Base-by-base conservation (phyloP, 2,888 invertebrate genomes). In the Pantelozetes paolii region DNA sequence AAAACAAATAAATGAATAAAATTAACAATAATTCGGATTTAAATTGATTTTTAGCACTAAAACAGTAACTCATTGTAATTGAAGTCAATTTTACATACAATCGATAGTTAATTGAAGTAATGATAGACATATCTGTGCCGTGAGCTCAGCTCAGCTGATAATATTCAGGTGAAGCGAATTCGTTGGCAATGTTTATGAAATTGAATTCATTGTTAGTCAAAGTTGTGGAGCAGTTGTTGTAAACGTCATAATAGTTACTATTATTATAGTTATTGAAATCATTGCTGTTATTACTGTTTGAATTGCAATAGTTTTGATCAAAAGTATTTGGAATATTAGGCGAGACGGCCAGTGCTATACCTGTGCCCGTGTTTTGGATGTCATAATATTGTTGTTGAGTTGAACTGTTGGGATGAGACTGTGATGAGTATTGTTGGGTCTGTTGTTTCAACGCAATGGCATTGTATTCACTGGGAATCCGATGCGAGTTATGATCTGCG, bases 151-250 rank as follows among this genome's bases (percentile, higher is more conserved):
- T 88, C 82, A 88, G 86, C 82, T 88, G 88, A 82, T 94, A 94
- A 83, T 94, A 94, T 83, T 94, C 94, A 11, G 93, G 93, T 26
- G 91, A 91, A 28, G 75, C 70, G 82, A 93, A 94, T 82, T 94
- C 94, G 82, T 92, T 94, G 77, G 93, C 92, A 81, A 94, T 94
- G 84, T 92, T 92, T 77, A 94, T 86, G 82, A 94, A 94, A 83
- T 94, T 94, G 84, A 94, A 94, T 83, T 94, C 94, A 40, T 93
- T 78, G 18, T 71, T 71, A 48, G 71, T 64, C 32, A 48, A n/a
- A 30, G n/a, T 28, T 42, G 40, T 23, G 18, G 48, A 36, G 64
- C 62, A 45, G 45, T 72, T 72, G 32, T 30, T 54, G 40, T 54
- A 45, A 23, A 62, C 36, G 30, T 72, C 62, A 40, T 57, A 45